Evolutionary conservation across 2,888 invertebrate species (phyloP).

Genomic region (Pecten maximus): DNA sequence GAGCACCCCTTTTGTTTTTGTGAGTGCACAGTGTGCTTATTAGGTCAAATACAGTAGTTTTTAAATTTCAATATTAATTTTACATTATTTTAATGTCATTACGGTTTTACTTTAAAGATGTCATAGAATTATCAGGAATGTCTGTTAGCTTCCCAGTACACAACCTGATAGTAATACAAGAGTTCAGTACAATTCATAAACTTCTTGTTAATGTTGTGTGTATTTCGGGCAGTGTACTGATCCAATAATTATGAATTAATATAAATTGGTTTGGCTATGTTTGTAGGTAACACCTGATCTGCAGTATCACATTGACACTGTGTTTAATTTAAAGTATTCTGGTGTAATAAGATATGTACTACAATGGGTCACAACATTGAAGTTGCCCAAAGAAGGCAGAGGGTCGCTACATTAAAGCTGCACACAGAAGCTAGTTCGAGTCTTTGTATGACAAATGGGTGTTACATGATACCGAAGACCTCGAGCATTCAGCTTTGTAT

Average conservation of each 20-base stretch:
- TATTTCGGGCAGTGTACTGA: neutral
- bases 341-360: neutral
- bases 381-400: neutral
- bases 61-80: too few species aligned
- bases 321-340: neutral
- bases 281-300: neutral
- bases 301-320: neutral
- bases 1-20: too few species aligned
- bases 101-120: too few species aligned
- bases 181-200: too few species aligned
- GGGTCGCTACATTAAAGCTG: neutral
- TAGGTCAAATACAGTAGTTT: too few species aligned
- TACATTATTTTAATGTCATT: too few species aligned
- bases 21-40: too few species aligned
- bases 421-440: neutral
- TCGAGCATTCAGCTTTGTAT: neutral
- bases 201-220: neutral
- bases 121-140: too few species aligned
- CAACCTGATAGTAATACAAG: too few species aligned
- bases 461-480: slow-evolving; percentile 11
- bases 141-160: too few species aligned
- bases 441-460: slow-evolving; percentile 16
- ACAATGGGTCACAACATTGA: neutral
- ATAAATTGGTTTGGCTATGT: slow-evolving; percentile 9
- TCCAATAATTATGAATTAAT: neutral